Evolutionary conservation across 2,113 vertebrate species (phyloP), one percentile per base, ranked within the genome.

Genomic region (Rhinoderma darwinii): DNA sequence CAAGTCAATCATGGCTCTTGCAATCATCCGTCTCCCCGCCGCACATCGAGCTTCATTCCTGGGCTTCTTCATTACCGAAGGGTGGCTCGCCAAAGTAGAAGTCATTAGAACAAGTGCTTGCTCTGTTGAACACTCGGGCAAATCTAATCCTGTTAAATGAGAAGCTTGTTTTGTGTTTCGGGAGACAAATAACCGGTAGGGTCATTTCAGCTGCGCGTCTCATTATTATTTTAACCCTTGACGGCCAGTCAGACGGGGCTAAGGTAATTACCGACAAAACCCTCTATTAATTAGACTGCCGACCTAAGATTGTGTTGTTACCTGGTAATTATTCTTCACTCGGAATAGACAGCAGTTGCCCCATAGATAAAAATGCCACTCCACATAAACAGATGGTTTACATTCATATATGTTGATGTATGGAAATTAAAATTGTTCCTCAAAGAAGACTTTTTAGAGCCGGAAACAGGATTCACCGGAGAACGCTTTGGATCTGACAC

Each of bases 331-430:
- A 82, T 63, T n/a, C 79, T 27, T 43, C n/a, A 8, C n/a, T 32
- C 17, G 9, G 41, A 63, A 66, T 59, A 43, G 32, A 12, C 32
- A 30, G 20, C 32, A 10, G 5, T n/a, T 15, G 20, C 25, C 37
- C n/a, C 56, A 20, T 82, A 30, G n/a, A 63, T 44, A 82, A 56
- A 1, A 81, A 12, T 10, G 20, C n/a, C 51, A 51, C 30, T 78
- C 14, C 44, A 78, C 35, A 73, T 84, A 84, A 84, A 56, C 32
- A 73, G 30, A 56, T 56, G 14, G 44, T 75, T 84, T 84, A 50
- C 70, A 84, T 84, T 75, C 70, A 84, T 84, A 43, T 59, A 75
- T 84, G 70, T 39, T 84, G 70, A 84, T 84, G 20, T 84, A 75
- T 84, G 83, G 47, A 84, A 59, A 84, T 75, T 27, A 74, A 59